Evolutionary conservation across 2,113 vertebrate species (phyloP), one percentile per base, ranked within the genome.

Genomic region (Nyctibius bracteatus): DNA sequence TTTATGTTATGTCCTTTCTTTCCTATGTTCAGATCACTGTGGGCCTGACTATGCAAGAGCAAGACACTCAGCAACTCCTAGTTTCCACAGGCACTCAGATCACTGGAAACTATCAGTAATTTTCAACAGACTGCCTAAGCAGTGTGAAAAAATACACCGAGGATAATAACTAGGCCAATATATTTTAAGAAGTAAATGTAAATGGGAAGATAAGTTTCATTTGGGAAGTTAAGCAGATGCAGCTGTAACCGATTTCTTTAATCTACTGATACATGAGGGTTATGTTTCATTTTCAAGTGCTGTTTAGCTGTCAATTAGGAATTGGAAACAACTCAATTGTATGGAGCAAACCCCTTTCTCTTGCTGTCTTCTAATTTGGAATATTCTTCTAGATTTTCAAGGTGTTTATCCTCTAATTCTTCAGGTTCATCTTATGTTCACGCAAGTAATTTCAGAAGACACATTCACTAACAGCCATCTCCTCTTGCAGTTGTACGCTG

Each of bases 191-290:
- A 5, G 33, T 75, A 94, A 93, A 92, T 78, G 57, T 61, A 92
- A 89, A 89, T 51, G 62, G 35, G 35, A 91, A 85, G 63, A 71
- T 51, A 92, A 59, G 22, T 65, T 92, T 90, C 30, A 72, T 74
- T 92, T 92, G 78, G 82, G 62, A 94, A 93, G 59, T 86, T 73
- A 70, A 82, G 62, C 86, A 91, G 68, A 81, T 84, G 73, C 73
- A 93, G 68, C 77, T 84, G 77, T 24, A 92, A 77, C 49, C 49
- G 80, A 14, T 91, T 89, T 43, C 33, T 86, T 91, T 83, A 63
- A 88, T 93, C 46, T 78, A 15, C 58, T n/a, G 20, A 44, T 72
- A 70, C 27, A 14, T 7, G 24, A 86, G 7, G 63, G 70, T 92
- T 91, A 44, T 5, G 24, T 88, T 94, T 92, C 24, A 91, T 91